Evolutionary conservation across 2,113 vertebrate species (phyloP).

Genomic region (Colius striatus): DNA sequence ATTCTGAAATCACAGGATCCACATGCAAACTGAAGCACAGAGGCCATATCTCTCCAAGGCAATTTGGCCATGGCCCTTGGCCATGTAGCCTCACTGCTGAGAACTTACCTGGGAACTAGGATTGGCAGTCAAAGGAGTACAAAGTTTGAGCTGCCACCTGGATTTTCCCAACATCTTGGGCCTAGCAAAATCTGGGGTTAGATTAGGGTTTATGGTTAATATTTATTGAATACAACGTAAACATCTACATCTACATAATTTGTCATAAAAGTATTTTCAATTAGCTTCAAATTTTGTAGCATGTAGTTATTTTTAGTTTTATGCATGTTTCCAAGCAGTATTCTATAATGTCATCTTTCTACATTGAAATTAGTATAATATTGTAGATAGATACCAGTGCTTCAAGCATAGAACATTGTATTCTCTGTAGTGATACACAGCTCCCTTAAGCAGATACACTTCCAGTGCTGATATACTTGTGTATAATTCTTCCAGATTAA

Average conservation of each 20-base stretch:
- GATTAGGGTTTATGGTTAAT: not conserved
- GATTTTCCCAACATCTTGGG: not conserved
- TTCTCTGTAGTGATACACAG: not conserved
- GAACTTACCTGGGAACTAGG: not conserved
- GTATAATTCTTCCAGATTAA: conserved; percentile 37
- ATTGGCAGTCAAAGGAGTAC: not conserved
- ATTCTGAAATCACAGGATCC: not conserved
- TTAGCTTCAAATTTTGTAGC: not conserved
- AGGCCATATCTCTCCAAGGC: not conserved
- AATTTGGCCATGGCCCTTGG: not conserved
- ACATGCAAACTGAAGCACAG: not conserved
- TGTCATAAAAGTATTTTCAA: not conserved
- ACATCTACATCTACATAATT: not conserved
- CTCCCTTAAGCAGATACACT: not conserved
- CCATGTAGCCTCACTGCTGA: not conserved
- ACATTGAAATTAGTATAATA: not conserved
- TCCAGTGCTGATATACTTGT: not conserved
- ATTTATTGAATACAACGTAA: not conserved
- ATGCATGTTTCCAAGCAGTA: not conserved
- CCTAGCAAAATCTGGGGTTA: not conserved
- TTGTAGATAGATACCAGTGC: not conserved
- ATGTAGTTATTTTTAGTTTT: not conserved
- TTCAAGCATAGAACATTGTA: not conserved
- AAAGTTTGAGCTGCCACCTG: not conserved
- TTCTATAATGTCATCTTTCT: not conserved